Evolutionary conservation across 2,797 vertebrate species (phyloP), one percentile per base, ranked within the genome.

Genomic region (Cuniculus paca): DNA sequence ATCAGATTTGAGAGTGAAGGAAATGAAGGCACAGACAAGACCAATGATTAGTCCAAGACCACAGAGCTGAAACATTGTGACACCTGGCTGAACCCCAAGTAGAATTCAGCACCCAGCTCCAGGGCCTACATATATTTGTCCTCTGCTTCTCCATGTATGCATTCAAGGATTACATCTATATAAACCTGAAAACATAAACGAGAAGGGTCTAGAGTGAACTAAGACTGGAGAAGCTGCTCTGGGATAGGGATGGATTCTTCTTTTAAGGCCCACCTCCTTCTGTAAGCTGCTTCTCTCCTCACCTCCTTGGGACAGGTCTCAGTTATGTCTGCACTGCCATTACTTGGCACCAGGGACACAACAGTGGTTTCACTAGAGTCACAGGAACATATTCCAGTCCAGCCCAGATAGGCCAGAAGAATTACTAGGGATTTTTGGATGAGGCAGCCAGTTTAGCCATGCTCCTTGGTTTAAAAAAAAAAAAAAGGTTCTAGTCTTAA

Each of bases 1-100:
- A 34, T 75, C 28, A 8, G 19, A 89, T 45, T 58, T 82, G 63
- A 89, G 48, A 78, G 48, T 31, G 36, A 63, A 91, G 74, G 68
- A 91, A 94, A 72, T n/a, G 56, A 60, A 96, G 34, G 3, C 70
- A 72, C n/a, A 92, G 85, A 68, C 22, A 20, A 89, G 48, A 72
- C 22, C 36, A 65, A 70, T 70, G 31, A 75, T 74, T 78, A 88
- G 19, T 42, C 56, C 17, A 17, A 88, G 20, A 68, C 22, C 28
- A 17, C 10, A 56, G 26, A 61, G 54, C 2, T 52, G 45, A 36
- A 56, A 52, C n/a, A 81, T 45, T 52, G 31, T 28, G 26, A 50
- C 68, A 22, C 50, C 83, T 28, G 65, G 78, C 34, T 91, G 17
- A 39, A 78, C 42, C n/a, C 48, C 90, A 84, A 34, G 31, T 14